Conservation (phyloP, 2,113 vertebrate genomes). For the Anolis carolinensis region DNA sequence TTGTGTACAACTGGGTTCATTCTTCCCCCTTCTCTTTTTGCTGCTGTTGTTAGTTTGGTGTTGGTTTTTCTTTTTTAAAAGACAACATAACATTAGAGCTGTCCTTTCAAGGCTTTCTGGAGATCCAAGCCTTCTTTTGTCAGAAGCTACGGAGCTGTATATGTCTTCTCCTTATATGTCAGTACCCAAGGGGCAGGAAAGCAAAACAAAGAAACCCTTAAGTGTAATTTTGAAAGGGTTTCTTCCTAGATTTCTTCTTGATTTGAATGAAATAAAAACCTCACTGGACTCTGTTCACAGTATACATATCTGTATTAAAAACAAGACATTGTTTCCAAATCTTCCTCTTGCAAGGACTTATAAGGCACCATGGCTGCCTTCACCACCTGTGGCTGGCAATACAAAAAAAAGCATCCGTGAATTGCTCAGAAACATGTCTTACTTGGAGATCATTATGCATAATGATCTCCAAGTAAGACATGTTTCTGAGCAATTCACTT, state of each 20-base stretch:
- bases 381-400: constrained; percentile 27
- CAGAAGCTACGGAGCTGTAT: not conserved
- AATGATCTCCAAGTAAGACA: not conserved
- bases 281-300: not conserved
- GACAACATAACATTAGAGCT: not conserved
- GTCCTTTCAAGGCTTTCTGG: constrained; percentile 19
- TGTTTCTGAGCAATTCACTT: constrained; percentile 5
- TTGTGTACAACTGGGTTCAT: fast-evolving
- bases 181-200: fast-evolving
- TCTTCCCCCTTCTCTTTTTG: not conserved
- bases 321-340: not conserved
- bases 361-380: not conserved
- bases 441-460: not conserved
- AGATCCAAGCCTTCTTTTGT: constrained; percentile 29
- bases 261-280: constrained; percentile 9
- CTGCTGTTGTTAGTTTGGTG: not conserved
- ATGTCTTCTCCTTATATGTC: not conserved
- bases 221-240: constrained; percentile 34
- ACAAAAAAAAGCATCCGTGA: too few species aligned
- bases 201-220: constrained; percentile 26
- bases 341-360: not conserved
- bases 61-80: not conserved
- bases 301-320: too few species aligned
- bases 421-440: constrained; percentile 7
- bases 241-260: constrained; percentile 15